Evolutionary conservation across 1,140 invertebrate species (phyloP).

Genomic region (Phymorhynchus buccinoides): DNA sequence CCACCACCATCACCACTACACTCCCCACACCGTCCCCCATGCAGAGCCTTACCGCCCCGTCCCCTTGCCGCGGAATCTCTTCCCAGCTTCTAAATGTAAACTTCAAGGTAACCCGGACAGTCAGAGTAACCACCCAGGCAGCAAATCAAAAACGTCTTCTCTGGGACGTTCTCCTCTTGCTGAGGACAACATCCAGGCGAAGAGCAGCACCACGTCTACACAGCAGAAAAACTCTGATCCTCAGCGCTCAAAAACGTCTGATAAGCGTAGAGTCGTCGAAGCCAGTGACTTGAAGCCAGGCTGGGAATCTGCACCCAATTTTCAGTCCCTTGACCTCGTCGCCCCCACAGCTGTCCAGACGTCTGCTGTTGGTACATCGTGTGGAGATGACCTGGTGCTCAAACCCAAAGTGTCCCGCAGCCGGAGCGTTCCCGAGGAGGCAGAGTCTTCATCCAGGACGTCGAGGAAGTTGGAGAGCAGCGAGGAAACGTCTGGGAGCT

Average conservation of each 20-base stretch:
- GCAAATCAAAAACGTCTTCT: no score
- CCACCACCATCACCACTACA: background rate
- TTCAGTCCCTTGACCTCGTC: constrained; percentile 20
- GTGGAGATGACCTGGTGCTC: background rate
- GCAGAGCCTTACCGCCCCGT: background rate
- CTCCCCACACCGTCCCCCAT: background rate
- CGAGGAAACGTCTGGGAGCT: background rate
- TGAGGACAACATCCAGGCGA: background rate
- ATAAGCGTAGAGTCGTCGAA: background rate
- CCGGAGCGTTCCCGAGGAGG: background rate
- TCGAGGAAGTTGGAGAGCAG: background rate
- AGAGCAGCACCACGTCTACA: background rate
- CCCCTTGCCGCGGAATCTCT: constrained; percentile 18
- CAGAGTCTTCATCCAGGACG: background rate
- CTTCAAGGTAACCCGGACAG: no score
- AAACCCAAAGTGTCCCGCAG: background rate
- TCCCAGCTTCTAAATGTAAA: no score
- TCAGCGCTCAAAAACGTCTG: background rate
- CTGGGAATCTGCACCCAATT: constrained; percentile 24
- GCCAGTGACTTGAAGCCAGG: background rate
- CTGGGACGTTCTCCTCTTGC: background rate
- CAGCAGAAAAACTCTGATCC: background rate
- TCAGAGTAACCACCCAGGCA: no score
- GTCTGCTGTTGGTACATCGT: background rate
- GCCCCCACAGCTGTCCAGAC: background rate